Base-by-base conservation (phyloP, 2,113 vertebrate species). In the Mobula hypostoma region DNA sequence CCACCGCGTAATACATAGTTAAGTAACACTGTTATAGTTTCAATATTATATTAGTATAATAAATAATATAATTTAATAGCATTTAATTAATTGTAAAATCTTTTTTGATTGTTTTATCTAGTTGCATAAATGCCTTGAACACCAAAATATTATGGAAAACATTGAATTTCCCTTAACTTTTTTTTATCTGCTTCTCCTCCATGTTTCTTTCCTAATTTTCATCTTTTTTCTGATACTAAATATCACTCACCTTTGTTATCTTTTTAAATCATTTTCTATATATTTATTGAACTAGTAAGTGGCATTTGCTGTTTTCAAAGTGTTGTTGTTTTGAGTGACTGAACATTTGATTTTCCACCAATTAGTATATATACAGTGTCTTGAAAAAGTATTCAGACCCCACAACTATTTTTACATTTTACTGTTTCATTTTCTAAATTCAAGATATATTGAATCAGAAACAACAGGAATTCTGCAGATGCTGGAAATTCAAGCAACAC, bases 11-110 rank as follows among this genome's bases (percentile, higher is more conserved):
- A 63, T 27, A 88, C 29, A 14, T 5, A 58, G 58, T 63, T 88
- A 63, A 58, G 83, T 12, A 88, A 88, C 58, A 88, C 29, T 58
- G 29, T 88, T 90, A 90, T n/a, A 66, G 29, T 90, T 66, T 90
- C 48, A 48, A 48, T 4, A 48, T 48, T 48, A 48, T 4, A 48
- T 48, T 48, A 48, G 48, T 48, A 48, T 48, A 48, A 48, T 48
- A 48, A 48, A 48, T 48, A 48, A 48, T 48, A 48, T 15, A 90
- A 63, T 17, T 15, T 48, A 61, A 87, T 66, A 61, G n/a, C 61
- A 19, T 90, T 61, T 36, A 66, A 66, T 90, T 90, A 6, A 66
- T 90, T 90, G 29, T 32, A 90, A 90, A 36, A 66, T 14, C 15
- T n/a, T 24, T 94, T 94, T 63, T 63, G 19, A 63, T 77, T 94